Percentiles rank a stretch among this genome's conserved stretches.
These are phyloP conservation scores for Callorhinus ursinus DNA, from an alignment of 2,113 vertebrate genomes.

Conservation along the genomic window DNA sequence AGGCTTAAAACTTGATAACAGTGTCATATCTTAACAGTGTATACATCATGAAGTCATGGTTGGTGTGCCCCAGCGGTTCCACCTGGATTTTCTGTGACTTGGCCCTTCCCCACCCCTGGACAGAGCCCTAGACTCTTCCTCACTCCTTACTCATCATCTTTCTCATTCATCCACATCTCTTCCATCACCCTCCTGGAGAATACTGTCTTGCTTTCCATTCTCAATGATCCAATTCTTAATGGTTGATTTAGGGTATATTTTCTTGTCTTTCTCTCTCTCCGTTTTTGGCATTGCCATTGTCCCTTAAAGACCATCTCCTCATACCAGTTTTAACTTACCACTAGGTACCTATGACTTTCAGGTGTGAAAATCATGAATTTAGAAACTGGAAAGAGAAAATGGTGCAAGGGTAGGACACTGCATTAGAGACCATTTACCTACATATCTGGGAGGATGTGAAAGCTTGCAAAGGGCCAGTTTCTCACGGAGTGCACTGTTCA, in stretches of 20 bases:
- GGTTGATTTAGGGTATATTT: neutral
- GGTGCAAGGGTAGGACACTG: neutral
- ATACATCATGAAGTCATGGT: neutral
- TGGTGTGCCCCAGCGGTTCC: neutral
- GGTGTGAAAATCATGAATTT: constrained; percentile 9
- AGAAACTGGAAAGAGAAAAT: constrained; percentile 24
- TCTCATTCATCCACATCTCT: neutral
- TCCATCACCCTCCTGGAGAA: neutral
- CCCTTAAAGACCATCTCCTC: neutral
- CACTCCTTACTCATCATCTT: neutral
- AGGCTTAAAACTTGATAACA: neutral
- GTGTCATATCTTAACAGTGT: neutral
- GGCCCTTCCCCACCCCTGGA: neutral
- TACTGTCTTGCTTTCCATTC: neutral
- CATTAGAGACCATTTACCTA: neutral
- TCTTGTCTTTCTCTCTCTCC: neutral
- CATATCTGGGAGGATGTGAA: neutral
- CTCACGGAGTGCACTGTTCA: neutral
- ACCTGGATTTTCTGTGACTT: neutral
- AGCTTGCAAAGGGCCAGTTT: neutral
- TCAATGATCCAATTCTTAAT: neutral
- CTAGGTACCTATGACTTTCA: neutral
- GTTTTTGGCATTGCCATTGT: neutral
- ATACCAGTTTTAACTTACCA: neutral
- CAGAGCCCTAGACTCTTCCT: neutral